Conservation (phyloP, 30 jellyfish, hydroid and myxozoan species). For the Hydra vulgaris region DNA sequence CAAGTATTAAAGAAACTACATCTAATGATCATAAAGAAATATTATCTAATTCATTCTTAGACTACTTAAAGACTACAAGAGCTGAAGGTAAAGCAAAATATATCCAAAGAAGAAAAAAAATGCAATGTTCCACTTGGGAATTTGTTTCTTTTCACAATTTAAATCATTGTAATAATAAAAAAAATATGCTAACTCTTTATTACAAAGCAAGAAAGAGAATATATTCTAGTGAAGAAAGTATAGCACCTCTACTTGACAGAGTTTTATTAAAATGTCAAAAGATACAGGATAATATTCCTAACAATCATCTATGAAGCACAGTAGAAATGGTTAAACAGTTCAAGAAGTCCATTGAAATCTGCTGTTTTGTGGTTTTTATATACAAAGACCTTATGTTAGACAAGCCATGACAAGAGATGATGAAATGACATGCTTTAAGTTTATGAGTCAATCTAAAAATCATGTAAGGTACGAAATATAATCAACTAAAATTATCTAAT, state of each 20-base stretch:
- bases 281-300: neutral
- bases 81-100: neutral
- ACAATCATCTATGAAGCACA: neutral
- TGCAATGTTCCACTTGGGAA: neutral
- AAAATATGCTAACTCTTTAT: neutral
- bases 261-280: neutral
- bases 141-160: neutral
- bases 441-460: neutral
- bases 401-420: neutral
- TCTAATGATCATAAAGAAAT: neutral
- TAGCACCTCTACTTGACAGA: neutral
- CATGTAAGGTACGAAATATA: neutral
- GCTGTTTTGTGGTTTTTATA: neutral
- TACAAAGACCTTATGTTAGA: neutral
- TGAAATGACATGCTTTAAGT: neutral
- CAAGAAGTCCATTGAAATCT: neutral
- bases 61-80: neutral
- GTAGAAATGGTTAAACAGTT: neutral
- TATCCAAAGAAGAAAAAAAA: neutral
- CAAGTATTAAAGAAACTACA: neutral
- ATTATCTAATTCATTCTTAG: neutral
- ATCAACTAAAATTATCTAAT: neutral
- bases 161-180: neutral
- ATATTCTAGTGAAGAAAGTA: neutral
- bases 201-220: neutral